Evolutionary conservation across 2,797 vertebrate species (phyloP).

Genomic region (Coregonus suidteri): DNA sequence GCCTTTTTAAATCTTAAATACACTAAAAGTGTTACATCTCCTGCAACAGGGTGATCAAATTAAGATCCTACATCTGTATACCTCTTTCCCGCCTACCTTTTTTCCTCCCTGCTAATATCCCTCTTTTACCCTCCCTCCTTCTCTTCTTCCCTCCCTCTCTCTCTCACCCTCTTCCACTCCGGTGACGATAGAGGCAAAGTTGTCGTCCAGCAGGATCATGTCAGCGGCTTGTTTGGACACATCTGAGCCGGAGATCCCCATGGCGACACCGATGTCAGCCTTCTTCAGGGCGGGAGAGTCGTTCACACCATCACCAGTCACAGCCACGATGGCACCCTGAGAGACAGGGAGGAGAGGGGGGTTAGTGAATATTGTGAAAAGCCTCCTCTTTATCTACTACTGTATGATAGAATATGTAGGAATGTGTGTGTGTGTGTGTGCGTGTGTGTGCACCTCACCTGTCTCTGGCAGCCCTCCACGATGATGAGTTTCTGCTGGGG

Average conservation of each 20-base stretch:
- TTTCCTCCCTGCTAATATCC: neutral
- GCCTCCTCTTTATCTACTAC: neutral
- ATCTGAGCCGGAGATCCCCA: constrained; percentile 92
- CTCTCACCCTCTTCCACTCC: constrained; percentile 90
- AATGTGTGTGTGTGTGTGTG: neutral
- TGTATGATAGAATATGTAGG: neutral
- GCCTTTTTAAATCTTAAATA: too few species aligned
- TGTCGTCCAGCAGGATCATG: constrained; percentile 95
- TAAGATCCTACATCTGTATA: too few species aligned
- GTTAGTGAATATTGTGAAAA: neutral
- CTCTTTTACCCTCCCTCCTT: constrained; percentile 5
- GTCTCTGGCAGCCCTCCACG: constrained; percentile 91
- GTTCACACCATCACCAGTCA: constrained; percentile 93
- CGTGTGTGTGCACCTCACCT: constrained; percentile 67
- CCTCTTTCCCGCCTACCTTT: neutral
- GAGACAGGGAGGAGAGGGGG: neutral
- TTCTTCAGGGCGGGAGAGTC: constrained; percentile 94
- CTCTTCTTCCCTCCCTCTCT: constrained; percentile 43
- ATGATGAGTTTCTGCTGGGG: constrained; percentile 94
- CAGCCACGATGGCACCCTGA: constrained; percentile 91
- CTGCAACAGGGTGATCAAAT: too few species aligned
- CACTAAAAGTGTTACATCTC: too few species aligned
- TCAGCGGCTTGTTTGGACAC: constrained; percentile 94
- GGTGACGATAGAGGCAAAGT: constrained; percentile 93
- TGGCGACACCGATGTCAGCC: constrained; percentile 92